Conservation (phyloP, 1,140 invertebrate genomes). For the Chrysopa pallens region DNA sequence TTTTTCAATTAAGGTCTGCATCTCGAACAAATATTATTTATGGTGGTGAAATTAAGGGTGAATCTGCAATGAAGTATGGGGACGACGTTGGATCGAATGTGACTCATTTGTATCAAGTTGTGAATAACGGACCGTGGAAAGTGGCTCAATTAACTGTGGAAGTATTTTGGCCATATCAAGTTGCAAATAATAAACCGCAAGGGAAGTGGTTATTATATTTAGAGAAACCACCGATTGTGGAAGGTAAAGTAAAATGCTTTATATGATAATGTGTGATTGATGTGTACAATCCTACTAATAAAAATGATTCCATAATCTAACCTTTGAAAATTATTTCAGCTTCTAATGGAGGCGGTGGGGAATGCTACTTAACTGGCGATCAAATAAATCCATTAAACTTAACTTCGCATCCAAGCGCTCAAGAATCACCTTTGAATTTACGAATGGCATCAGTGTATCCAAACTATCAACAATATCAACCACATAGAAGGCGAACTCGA, state of each 20-base stretch:
- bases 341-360: constrained; percentile 36
- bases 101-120: constrained; percentile 66
- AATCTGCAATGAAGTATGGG: constrained; percentile 62
- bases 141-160: constrained; percentile 58
- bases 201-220: constrained; percentile 86
- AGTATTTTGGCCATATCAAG: constrained; percentile 80
- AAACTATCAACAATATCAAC: constrained; percentile 17
- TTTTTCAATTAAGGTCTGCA: constrained; percentile 18
- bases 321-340: neutral
- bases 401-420: constrained; percentile 28
- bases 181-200: constrained; percentile 51
- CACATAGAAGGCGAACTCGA: constrained; percentile 21
- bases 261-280: neutral
- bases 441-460: constrained; percentile 2
- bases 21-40: constrained; percentile 51
- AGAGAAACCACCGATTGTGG: constrained; percentile 56
- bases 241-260: constrained; percentile 27
- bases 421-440: constrained; percentile 18
- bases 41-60: constrained; percentile 63
- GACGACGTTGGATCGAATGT: constrained; percentile 74
- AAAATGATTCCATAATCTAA: too few relatives aligned
- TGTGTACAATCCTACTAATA: too few relatives aligned
- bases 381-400: constrained; percentile 52
- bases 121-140: constrained; percentile 72
- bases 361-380: constrained; percentile 30